Evolutionary conservation across 92 coral and sea anemone genomes (phyloP), one percentile per base, ranked within the genome.

Genomic region (Actinernus sp.): DNA sequence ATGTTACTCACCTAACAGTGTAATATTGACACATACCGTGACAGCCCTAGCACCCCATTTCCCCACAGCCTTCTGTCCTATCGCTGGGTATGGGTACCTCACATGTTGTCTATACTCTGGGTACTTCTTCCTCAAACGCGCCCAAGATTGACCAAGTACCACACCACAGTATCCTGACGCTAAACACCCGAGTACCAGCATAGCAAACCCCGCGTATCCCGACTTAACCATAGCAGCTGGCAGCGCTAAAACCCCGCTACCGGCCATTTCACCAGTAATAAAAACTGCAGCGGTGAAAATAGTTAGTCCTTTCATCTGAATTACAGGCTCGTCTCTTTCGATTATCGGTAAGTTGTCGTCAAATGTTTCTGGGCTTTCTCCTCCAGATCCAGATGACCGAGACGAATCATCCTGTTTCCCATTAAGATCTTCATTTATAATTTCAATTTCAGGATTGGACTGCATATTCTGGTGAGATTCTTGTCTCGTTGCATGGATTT

Each of bases 261-360:
- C 98, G 24, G 98, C 98, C 98, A 93, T 93, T 51, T 93, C 98
- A 2, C 98, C 98, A 30, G 74, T 82, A 28, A 93, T 81, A 64
- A 93, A 93, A 11, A 93, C 90, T 0, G 98, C 84, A 6, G 98
- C 98, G 19, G 98, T 93, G 76, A 82, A 86, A 0, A 81, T 79
- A 1, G 98, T 93, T 10, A 93, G 77, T 10, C 98, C 98, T 31
- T 67, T 64, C 58, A 62, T 49, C 13, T 37, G 32, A 0, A 61
- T 28, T 32, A 27, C 25, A 13, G 71, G 38, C 1, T 33, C 61
- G 18, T 61, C 74, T 11, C 36, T 36, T 12, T 50, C 8, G 50
- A 66, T 66, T 4, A 66, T 51, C 20, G 24, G 6, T 20, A 57
- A 50, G 1, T 41, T 11, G 23, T 44, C 69, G 3, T 63, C 41